Evolutionary conservation across 30 jellyfish, hydroid and myxozoan genomes (phyloP).

Genomic region (Pseudorhiza aurosa): DNA sequence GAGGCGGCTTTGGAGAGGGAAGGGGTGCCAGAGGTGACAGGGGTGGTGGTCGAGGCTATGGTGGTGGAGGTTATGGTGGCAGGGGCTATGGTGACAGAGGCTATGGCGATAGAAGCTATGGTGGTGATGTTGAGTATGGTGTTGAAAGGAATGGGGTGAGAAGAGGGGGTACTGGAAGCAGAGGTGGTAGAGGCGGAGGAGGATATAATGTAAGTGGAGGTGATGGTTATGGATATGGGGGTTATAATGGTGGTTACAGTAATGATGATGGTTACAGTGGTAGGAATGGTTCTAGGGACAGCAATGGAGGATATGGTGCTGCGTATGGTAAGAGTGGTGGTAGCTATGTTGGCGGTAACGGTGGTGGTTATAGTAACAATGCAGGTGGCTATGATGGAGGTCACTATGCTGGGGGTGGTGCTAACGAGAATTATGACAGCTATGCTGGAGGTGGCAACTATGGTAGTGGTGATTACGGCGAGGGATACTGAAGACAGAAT

Average conservation of each 20-base stretch:
- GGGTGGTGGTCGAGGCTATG: constrained; percentile 29
- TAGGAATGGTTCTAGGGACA: too few species aligned
- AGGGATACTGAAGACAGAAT: constrained; percentile 22
- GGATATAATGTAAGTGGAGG: too few species aligned
- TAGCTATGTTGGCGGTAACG: too few species aligned
- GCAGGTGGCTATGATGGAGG: too few species aligned
- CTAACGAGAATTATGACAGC: too few species aligned
- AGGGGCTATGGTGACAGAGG: not conserved
- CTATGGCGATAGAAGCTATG: not conserved
- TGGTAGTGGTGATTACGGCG: constrained; percentile 28
- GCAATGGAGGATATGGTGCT: not conserved
- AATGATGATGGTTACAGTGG: too few species aligned
- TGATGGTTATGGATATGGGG: too few species aligned
- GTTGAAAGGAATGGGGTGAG: too few species aligned
- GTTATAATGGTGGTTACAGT: too few species aligned
- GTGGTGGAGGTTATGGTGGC: constrained; percentile 23
- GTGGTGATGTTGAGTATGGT: constrained; percentile 25
- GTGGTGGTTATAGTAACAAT: too few species aligned
- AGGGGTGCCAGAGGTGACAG: constrained; percentile 48
- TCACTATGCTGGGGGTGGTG: too few species aligned
- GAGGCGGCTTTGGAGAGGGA: constrained; percentile 59
- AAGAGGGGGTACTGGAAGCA: not conserved
- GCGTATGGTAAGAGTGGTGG: too few species aligned
- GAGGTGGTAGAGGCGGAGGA: constrained; percentile 7
- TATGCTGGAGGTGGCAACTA: not conserved